Base-by-base conservation (phyloP, 2,888 invertebrate species). In the Pseudococcus viburni region DNA sequence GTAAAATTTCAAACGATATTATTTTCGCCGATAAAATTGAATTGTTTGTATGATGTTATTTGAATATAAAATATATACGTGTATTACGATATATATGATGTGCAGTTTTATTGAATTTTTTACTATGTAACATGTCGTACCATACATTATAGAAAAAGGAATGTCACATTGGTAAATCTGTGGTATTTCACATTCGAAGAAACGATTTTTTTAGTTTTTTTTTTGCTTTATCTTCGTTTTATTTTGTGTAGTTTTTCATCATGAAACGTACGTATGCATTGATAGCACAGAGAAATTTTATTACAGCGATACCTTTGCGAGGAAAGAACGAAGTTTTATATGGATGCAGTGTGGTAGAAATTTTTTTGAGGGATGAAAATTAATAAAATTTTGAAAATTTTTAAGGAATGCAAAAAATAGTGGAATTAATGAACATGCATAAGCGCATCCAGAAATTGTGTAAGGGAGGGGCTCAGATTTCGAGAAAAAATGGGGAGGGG, bases 41-140 rank as follows among this genome's bases (percentile, higher is more conserved):
- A 73, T 73, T 73, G 73, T 73, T 73, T 73, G 73, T 73, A 73
- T 19, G 73, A 73, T 73, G 73, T 73, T 33, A 33, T 33, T 73
- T 73, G 73, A 73, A 73, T 73, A 73, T 73, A 73, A 73, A 73
- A 73, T 73, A 33, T 33, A 73, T 17, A 33, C 17, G 73, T 73
- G 12, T 33, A 73, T 73, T 11, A 73, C 73, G 17, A 64, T 22
- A 9, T 22, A 33, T 73, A 33, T 15, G 26, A 33, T 73, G 33
- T 33, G 73, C 73, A 73, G 39, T 73, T 73, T 73, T 73, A 73
- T 73, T 73, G 73, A 73, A 73, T 73, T 73, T 73, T 73, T 73
- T 73, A 73, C 33, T 33, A 73, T 73, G 73, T 33, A 73, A 73
- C 15, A 73, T 73, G 73, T 33, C 73, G 73, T 73, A 33, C 17